A percentile compares a stretch with the other conserved stretches of the same genome.
These are phyloP conservation scores for Pelobates cultripes DNA, from an alignment of 2,797 vertebrate species.

Conservation along the genomic window DNA sequence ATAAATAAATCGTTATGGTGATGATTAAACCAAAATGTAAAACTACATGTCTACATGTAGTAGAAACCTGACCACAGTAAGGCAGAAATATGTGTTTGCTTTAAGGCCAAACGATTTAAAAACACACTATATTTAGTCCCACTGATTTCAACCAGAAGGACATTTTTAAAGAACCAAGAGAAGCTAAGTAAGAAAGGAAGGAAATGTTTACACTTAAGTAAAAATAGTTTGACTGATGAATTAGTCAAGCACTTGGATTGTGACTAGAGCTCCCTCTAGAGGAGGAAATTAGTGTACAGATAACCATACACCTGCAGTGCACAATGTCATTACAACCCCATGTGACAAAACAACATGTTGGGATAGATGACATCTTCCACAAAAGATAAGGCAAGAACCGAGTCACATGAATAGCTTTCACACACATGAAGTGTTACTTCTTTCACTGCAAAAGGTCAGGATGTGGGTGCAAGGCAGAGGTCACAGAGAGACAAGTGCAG, in stretches of 20 bases:
- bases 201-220: not conserved
- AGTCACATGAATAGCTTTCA: constrained; percentile 43
- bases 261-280: not conserved
- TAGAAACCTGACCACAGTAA: not conserved
- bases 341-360: constrained; percentile 36
- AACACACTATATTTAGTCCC: not conserved
- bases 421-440: constrained; percentile 46
- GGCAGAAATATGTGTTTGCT: not conserved
- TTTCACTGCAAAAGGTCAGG: constrained; percentile 53
- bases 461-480: constrained; percentile 54
- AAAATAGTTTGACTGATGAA: not conserved
- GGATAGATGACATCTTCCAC: constrained; percentile 29
- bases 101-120: constrained; percentile 5
- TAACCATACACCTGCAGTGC: constrained; percentile 42
- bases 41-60: not conserved
- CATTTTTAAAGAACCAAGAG: not conserved
- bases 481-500: constrained; percentile 54
- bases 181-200: not conserved
- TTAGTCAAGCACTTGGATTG: not conserved
- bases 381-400: constrained; percentile 33
- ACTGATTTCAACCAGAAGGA: not conserved
- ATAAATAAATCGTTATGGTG: not conserved
- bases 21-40: not conserved
- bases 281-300: not conserved
- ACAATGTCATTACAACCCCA: constrained; percentile 35